These are phyloP conservation scores for Psilanteris sp. DNA, from an alignment of 1,140 invertebrate species.

Conservation along the genomic window DNA sequence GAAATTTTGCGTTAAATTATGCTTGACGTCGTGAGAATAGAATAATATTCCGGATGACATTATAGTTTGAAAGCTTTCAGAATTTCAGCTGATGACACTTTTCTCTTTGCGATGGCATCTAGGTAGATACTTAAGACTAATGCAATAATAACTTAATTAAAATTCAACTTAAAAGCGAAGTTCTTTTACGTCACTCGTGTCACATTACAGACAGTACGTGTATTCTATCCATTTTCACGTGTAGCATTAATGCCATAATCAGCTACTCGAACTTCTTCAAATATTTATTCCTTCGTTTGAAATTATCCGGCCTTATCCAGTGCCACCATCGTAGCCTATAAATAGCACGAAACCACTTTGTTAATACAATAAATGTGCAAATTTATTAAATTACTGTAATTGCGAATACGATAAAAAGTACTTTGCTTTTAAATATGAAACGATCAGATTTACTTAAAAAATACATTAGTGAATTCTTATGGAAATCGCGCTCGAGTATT, in stretches of 20 bases:
- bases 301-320: too few species aligned
- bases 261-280: neutral
- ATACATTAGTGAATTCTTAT: too few species aligned
- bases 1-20: constrained; percentile 56
- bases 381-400: too few species aligned
- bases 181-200: constrained; percentile 57
- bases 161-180: constrained; percentile 60
- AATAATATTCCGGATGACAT: constrained; percentile 55
- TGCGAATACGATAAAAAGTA: too few species aligned
- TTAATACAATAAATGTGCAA: too few species aligned
- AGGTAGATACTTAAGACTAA: constrained; percentile 66
- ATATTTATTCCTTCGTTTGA: too few species aligned
- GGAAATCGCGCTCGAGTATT: too few species aligned
- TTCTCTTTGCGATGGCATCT: constrained; percentile 61
- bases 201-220: constrained; percentile 34
- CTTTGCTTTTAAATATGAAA: too few species aligned
- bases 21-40: constrained; percentile 45
- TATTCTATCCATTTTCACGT: constrained; percentile 3
- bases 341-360: too few species aligned
- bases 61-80: constrained; percentile 70
- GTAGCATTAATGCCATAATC: constrained; percentile 35
- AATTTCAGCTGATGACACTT: constrained; percentile 67
- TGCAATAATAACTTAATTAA: constrained; percentile 69
- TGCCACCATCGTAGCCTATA: too few species aligned
- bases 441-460: too few species aligned